A percentile compares a stretch with the other conserved stretches of the same genome.
Conservation (phyloP, 2,113 vertebrate genomes). For the Cavia aperea region DNA sequence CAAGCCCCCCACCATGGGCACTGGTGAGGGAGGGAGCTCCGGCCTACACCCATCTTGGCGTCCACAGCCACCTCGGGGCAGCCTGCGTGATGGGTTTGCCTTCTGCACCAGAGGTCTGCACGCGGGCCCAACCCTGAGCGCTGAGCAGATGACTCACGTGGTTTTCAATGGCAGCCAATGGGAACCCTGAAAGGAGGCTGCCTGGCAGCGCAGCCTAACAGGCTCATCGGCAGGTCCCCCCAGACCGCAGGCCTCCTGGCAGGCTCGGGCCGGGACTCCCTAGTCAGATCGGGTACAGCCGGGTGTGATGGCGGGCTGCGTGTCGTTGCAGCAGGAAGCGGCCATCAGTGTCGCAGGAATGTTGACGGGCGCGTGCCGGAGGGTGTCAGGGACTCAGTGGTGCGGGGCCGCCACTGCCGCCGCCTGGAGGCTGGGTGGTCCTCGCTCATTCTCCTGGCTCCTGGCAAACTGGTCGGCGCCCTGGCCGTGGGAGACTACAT, state of each 20-base stretch:
- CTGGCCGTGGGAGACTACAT: not conserved
- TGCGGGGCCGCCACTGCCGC: not conserved
- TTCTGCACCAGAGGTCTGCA: not conserved
- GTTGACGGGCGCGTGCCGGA: not conserved
- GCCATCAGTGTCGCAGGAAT: not conserved
- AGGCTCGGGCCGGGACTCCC: accelerated
- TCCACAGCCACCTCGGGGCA: not conserved
- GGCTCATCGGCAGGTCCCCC: not conserved
- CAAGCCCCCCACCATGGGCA: not conserved
- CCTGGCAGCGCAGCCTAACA: not conserved
- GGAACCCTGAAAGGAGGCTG: not conserved
- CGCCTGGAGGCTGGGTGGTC: not conserved
- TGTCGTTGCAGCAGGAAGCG: not conserved
- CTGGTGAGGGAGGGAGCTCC: not conserved
- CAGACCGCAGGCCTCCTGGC: slow-evolving; percentile 17
- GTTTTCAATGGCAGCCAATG: slow-evolving; percentile 28
- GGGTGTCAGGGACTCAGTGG: not conserved
- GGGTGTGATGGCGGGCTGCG: not conserved
- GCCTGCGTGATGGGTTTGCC: not conserved
- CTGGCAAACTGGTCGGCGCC: not conserved
- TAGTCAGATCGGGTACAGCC: not conserved
- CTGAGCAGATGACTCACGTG: not conserved
- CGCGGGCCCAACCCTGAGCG: not conserved
- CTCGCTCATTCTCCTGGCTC: not conserved
- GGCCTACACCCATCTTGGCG: not conserved